These are phyloP conservation scores for Dichetophora obliterata DNA, from an alignment of 2,888 invertebrate species.

Conservation along the genomic window DNA sequence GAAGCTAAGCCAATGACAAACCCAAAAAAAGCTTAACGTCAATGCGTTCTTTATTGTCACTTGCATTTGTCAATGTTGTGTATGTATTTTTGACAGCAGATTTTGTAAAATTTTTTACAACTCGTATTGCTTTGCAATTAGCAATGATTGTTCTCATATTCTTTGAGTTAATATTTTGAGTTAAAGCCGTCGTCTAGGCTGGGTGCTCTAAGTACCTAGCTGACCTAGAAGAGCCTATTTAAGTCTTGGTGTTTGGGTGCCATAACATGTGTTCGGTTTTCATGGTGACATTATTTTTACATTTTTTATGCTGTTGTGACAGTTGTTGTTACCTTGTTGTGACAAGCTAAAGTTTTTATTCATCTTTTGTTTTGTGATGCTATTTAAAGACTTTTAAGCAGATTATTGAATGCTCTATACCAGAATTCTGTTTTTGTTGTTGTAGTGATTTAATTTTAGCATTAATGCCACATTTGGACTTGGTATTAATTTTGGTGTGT, in stretches of 20 bases:
- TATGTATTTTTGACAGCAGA: conserved; percentile 42
- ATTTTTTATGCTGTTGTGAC: no score
- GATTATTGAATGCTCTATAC: no score
- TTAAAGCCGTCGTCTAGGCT: background rate
- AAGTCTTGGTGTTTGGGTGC: background rate
- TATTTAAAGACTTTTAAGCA: no score
- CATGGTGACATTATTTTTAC: no score
- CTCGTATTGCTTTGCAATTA: conserved; percentile 55
- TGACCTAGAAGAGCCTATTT: background rate
- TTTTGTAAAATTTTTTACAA: background rate
- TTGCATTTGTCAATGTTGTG: conserved; percentile 27
- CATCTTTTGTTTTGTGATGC: background rate
- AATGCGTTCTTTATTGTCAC: conserved; percentile 29
- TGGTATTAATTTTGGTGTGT: background rate
- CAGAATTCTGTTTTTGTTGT: background rate
- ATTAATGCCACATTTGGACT: conserved; percentile 55
- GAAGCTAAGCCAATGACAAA: background rate
- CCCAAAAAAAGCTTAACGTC: conserved; percentile 26
- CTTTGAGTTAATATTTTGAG: conserved; percentile 13
- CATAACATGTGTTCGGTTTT: no score
- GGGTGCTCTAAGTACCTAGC: background rate
- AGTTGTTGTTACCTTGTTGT: no score
- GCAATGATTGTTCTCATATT: conserved; percentile 52
- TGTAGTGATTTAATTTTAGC: conserved; percentile 44
- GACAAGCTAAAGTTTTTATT: no score